Conservation (phyloP, 2,113 vertebrate species). For the Corynorhinus townsendii region DNA sequence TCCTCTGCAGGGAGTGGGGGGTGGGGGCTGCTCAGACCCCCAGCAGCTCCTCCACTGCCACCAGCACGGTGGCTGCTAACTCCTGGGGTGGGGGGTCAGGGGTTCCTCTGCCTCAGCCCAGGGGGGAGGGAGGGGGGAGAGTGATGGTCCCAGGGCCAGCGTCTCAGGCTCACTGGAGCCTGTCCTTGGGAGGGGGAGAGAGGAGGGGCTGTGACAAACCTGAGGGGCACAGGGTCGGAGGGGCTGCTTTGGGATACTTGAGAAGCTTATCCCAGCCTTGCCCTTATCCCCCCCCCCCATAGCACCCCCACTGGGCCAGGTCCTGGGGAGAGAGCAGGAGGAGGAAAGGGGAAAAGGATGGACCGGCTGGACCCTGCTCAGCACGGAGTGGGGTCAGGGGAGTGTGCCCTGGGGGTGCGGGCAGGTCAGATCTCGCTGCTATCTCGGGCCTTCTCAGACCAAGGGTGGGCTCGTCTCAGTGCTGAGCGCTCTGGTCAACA, state of each 20-base stretch:
- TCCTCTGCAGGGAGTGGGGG: slow-evolving; percentile 2
- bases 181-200: background rate
- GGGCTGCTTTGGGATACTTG: background rate
- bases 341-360: background rate
- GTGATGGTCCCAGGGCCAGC: background rate
- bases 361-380: background rate
- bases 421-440: background rate
- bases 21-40: background rate
- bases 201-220: background rate
- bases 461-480: background rate
- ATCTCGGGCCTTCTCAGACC: background rate
- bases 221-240: background rate
- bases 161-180: background rate
- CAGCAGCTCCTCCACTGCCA: background rate
- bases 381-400: background rate
- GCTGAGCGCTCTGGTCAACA: background rate
- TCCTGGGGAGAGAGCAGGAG: background rate
- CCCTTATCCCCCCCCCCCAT: no score
- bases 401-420: background rate
- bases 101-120: background rate
- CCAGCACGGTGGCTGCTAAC: background rate
- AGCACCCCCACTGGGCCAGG: background rate
- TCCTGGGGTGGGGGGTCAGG: background rate
- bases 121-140: no score
- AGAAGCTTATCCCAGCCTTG: background rate